phyloP scores from a whole-genome alignment of 2,113 vertebrate genomes.

The Perca schrenkii region DNA sequence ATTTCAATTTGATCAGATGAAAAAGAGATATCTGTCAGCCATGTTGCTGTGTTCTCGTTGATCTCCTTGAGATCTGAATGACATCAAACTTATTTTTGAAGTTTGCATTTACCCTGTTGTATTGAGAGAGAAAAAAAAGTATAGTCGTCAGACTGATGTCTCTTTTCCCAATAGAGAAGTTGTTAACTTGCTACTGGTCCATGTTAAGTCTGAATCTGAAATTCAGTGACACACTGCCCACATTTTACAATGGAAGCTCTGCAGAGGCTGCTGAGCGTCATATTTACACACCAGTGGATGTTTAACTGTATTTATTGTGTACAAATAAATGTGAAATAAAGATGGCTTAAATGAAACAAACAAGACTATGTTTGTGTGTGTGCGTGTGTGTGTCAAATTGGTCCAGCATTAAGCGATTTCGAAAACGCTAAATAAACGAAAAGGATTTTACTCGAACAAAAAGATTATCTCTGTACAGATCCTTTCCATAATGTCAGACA shows the following conservation, averaged over 20 bases:
- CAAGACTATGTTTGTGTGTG: too few relatives aligned
- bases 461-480: too few relatives aligned
- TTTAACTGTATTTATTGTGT: constrained; percentile 82
- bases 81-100: constrained; percentile 85
- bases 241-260: constrained; percentile 44
- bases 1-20: constrained; percentile 66
- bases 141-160: constrained; percentile 38
- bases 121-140: constrained; percentile 43
- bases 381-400: too few relatives aligned
- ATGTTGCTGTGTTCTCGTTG: constrained; percentile 77
- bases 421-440: too few relatives aligned
- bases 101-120: constrained; percentile 81
- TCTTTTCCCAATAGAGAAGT: constrained; percentile 58
- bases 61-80: constrained; percentile 84
- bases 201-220: constrained; percentile 52
- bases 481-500: too few relatives aligned
- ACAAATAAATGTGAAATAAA: constrained; percentile 84
- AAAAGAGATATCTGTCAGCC: constrained; percentile 73
- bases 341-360: constrained; percentile 60
- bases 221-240: constrained; percentile 51
- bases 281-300: constrained; percentile 74
- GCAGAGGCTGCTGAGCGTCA: constrained; percentile 52
- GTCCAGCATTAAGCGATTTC: too few relatives aligned
- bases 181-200: constrained; percentile 62
- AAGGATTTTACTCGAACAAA: too few relatives aligned